Conservation (phyloP, 2,797 vertebrate genomes). For the Cyclura pinguis region DNA sequence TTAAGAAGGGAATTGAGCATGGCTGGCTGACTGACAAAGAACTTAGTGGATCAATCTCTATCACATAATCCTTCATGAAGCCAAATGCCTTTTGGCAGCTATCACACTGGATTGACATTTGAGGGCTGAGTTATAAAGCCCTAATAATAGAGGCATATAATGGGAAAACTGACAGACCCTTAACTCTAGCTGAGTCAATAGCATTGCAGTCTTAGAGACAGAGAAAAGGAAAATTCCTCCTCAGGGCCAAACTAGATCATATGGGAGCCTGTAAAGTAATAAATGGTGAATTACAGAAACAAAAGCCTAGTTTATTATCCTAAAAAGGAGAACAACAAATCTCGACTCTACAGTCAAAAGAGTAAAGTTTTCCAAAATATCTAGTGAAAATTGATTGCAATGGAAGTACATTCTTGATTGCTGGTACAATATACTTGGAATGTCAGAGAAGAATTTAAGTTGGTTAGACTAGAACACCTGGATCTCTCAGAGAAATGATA, state of each 20-base stretch:
- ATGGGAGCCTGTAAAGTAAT: conserved; percentile 7
- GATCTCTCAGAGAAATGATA: conserved; percentile 44
- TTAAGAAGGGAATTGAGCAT: not conserved
- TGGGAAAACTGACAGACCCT: conserved; percentile 32
- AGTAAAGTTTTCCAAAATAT: conserved; percentile 26
- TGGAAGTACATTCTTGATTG: conserved; percentile 20
- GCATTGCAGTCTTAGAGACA: not conserved
- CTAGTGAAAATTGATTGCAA: conserved; percentile 11
- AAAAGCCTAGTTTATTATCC: conserved; percentile 31
- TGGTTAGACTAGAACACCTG: conserved; percentile 35
- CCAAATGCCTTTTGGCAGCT: not conserved
- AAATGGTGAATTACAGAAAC: conserved; percentile 38
- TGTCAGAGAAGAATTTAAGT: conserved; percentile 20
- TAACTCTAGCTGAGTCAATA: not conserved
- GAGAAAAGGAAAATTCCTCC: conserved; percentile 14
- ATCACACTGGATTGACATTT: conserved; percentile 29
- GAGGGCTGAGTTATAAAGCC: conserved; percentile 26
- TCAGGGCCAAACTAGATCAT: not conserved
- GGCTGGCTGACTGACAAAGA: not conserved
- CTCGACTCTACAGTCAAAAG: conserved; percentile 22
- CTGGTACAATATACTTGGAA: not conserved
- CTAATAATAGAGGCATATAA: not conserved
- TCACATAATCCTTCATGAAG: not conserved
- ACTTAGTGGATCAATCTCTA: not conserved
- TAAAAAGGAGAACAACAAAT: conserved; percentile 27